These are phyloP conservation scores for Athene noctua DNA, from an alignment of 2,113 vertebrate genomes.

Conservation along the genomic window DNA sequence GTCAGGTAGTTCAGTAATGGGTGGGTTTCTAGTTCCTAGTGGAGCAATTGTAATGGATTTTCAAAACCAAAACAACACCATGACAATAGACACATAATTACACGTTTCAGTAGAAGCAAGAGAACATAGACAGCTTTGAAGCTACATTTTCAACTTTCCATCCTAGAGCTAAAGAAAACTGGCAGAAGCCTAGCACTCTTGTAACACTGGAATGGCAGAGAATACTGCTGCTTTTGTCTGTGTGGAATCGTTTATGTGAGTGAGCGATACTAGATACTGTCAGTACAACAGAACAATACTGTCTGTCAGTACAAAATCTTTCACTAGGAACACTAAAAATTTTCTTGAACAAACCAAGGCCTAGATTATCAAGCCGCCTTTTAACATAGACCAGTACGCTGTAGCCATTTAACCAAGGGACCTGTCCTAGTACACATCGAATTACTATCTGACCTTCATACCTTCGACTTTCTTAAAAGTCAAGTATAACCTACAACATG, in stretches of 20 bases:
- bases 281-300: background rate
- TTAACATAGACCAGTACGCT: background rate
- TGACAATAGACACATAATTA: background rate
- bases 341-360: background rate
- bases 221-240: background rate
- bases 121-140: background rate
- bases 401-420: background rate
- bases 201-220: background rate
- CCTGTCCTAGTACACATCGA: background rate
- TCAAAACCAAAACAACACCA: background rate
- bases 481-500: background rate
- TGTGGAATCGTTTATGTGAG: background rate
- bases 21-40: background rate
- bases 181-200: background rate
- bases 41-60: background rate
- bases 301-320: background rate
- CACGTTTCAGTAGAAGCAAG: background rate
- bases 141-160: background rate
- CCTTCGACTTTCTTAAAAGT: background rate
- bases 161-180: background rate
- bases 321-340: background rate
- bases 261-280: background rate
- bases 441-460: background rate
- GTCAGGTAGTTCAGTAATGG: background rate
- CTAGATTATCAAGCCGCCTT: background rate